Evolutionary conservation across 2,113 vertebrate species (phyloP).

Genomic region (Urocitellus parryii): DNA sequence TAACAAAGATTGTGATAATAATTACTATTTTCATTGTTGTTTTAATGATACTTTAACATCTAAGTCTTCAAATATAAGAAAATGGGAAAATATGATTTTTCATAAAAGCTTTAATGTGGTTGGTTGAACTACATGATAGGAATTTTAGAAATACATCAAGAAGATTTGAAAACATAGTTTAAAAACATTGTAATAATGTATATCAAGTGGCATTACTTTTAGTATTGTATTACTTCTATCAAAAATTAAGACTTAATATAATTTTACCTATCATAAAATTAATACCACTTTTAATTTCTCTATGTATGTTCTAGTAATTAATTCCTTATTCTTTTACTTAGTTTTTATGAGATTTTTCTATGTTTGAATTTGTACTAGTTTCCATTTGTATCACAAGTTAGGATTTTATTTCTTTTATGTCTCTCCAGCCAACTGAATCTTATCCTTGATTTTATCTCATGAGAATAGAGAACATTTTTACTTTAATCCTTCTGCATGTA

Average conservation of each 20-base stretch:
- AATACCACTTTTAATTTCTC: background rate
- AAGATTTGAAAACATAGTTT: background rate
- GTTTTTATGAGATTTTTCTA: background rate
- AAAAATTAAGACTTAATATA: background rate
- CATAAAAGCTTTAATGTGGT: background rate
- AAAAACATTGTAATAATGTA: background rate
- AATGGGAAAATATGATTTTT: background rate
- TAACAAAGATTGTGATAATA: background rate
- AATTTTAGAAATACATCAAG: background rate
- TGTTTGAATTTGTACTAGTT: background rate
- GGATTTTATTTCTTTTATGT: background rate
- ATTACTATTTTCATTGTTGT: background rate
- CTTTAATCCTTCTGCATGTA: background rate
- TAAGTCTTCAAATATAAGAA: background rate
- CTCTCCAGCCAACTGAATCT: background rate
- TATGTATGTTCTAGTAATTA: background rate
- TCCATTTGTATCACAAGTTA: background rate
- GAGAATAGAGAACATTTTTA: background rate
- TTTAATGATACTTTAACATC: background rate
- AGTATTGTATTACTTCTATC: background rate
- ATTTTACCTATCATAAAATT: background rate
- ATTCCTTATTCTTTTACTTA: background rate
- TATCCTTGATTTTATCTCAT: background rate
- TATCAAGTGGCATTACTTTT: background rate
- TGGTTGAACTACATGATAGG: background rate